Conservation (phyloP, 2,113 vertebrate genomes). For the Taxidea taxus region DNA sequence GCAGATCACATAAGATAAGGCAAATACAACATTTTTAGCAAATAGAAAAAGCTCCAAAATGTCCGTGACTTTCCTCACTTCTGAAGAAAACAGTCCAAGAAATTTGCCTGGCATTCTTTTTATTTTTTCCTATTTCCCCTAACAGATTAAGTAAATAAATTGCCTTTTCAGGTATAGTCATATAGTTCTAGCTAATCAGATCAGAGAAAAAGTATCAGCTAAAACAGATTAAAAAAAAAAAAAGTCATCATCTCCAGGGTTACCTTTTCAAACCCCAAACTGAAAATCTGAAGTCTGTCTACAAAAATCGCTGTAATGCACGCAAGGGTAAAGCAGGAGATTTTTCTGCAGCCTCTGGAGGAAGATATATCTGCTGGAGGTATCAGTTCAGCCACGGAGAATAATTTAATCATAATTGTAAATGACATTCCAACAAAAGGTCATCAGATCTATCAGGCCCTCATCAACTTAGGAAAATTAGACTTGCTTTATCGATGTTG, state of each 20-base stretch:
- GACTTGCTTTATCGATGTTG: constrained; percentile 52
- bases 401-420: constrained; percentile 79
- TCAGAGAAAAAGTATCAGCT: constrained; percentile 21
- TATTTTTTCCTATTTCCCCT: neutral
- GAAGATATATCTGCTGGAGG: constrained; percentile 53
- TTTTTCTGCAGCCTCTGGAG: constrained; percentile 64
- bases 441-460: constrained; percentile 66
- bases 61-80: neutral
- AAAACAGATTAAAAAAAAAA: neutral
- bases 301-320: neutral
- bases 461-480: constrained; percentile 55
- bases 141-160: constrained; percentile 17
- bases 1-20: neutral
- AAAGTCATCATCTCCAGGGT: constrained; percentile 20
- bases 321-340: neutral
- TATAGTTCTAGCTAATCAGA: neutral
- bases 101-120: neutral
- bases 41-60: neutral
- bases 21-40: neutral
- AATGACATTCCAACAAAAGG: constrained; percentile 74
- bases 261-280: constrained; percentile 62
- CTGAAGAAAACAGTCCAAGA: neutral
- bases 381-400: constrained; percentile 59
- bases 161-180: neutral
- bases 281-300: constrained; percentile 56